Evolutionary conservation across 2,888 invertebrate genomes (phyloP).

Genomic region (Cylindroiulus punctatus): DNA sequence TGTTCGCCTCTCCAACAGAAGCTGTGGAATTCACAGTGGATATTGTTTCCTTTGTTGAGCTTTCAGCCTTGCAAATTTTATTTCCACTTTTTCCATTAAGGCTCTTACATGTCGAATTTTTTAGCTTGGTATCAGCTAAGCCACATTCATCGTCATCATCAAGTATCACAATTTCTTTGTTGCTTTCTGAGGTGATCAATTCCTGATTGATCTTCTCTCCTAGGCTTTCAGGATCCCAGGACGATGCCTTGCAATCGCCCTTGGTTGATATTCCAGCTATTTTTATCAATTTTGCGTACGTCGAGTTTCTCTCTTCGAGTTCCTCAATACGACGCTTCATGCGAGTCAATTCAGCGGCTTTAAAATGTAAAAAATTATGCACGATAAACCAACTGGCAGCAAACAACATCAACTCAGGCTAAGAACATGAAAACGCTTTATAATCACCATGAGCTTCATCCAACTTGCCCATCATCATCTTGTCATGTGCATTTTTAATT

Average conservation of each 20-base stretch:
- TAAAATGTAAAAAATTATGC: constrained; percentile 55
- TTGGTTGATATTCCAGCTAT: constrained; percentile 62
- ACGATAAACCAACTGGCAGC: not conserved
- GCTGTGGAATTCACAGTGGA: not conserved
- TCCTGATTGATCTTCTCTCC: constrained; percentile 27
- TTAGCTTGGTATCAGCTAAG: not conserved
- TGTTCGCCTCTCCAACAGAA: not conserved
- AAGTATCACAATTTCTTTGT: constrained; percentile 46
- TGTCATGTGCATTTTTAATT: constrained; percentile 63
- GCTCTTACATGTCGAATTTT: not conserved
- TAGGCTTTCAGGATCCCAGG: constrained; percentile 24
- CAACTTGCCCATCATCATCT: constrained; percentile 61
- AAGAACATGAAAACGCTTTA: not conserved
- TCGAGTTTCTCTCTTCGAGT: constrained; percentile 62
- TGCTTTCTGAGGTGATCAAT: not conserved
- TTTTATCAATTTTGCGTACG: constrained; percentile 62
- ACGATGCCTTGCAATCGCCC: constrained; percentile 58
- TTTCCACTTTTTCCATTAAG: constrained; percentile 24
- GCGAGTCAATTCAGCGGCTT: constrained; percentile 62
- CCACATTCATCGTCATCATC: constrained; percentile 30
- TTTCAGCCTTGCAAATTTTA: not conserved
- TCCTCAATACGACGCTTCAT: constrained; percentile 62
- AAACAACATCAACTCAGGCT: not conserved
- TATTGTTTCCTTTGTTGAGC: not conserved
- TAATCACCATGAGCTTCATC: constrained; percentile 60